Evolutionary conservation across 2,113 vertebrate species (phyloP), one percentile per base, ranked within the genome.

Genomic region (Fregetta grallaria): DNA sequence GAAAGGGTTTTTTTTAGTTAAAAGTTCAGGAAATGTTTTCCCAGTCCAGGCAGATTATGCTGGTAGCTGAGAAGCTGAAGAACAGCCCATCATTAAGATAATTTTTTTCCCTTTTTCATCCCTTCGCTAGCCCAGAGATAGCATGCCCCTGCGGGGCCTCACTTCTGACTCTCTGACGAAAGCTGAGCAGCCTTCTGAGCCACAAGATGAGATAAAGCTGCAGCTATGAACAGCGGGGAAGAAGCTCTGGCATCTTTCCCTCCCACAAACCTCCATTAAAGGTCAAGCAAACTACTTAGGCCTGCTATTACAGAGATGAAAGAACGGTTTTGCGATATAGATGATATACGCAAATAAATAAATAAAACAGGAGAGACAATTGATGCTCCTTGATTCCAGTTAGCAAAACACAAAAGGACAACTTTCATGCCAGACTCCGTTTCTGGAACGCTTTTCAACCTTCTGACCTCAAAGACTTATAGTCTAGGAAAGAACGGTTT

Each of bases 181-280:
- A 96, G 74, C 66, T 14, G 36, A 89, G 61, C 91, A 91, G 77
- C 53, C 19, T 86, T 81, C 80, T 65, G 84, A 95, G 81, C 90
- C 90, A 86, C 71, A 86, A 85, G 81, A 80, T 82, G 84, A 96
- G 94, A 96, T 96, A 96, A 96, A 94, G 70, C 90, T 82, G 81
- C 49, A 90, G 56, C 75, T 95, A 92, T 79, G 77, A 97, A 93
- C 66, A 53, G 61, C 36, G 4, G 87, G 65, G 77, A 84, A 91
- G 87, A 91, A 91, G 67, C 17, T 71, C 63, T 96, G 94, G 81
- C 77, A 94, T 73, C n/a, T 85, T 93, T 95, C 81, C 85, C 77
- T 73, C 87, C 73, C 81, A 79, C 77, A 95, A 79, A 88, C 47
- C 56, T 91, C 66, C 77, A 66, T 58, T 91, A 96, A 93, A 96